Conservation (phyloP, 2,113 vertebrate genomes). For the Periophthalmus modestus region DNA sequence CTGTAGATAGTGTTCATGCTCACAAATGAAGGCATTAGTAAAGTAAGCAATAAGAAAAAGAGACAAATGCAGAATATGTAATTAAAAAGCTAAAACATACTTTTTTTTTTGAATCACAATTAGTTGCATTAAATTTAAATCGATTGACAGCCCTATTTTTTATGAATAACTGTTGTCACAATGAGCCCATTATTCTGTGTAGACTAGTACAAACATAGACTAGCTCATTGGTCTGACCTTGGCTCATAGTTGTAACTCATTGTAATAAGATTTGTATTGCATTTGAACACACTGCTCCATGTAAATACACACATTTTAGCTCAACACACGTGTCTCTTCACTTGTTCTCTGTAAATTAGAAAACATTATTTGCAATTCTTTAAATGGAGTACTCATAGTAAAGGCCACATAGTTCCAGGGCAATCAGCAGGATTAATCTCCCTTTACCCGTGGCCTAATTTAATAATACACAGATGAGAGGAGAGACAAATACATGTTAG, state of each 20-base stretch:
- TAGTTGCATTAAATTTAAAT: too few species aligned
- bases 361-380: slow-evolving; percentile 54
- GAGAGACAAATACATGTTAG: slow-evolving; percentile 32
- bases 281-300: background rate
- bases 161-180: too few species aligned
- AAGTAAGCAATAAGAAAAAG: too few species aligned
- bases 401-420: slow-evolving; percentile 45
- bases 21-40: too few species aligned
- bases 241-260: slow-evolving; percentile 16
- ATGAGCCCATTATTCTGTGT: too few species aligned
- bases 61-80: too few species aligned
- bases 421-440: slow-evolving; percentile 57
- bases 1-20: too few species aligned
- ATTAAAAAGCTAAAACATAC: too few species aligned
- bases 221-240: too few species aligned
- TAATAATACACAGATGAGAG: slow-evolving; percentile 47
- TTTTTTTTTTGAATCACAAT: too few species aligned
- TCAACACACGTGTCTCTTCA: slow-evolving; percentile 32
- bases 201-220: too few species aligned
- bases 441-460: slow-evolving; percentile 48
- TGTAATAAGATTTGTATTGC: slow-evolving; percentile 33
- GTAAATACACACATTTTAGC: slow-evolving; percentile 31
- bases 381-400: slow-evolving; percentile 54
- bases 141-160: too few species aligned
- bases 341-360: slow-evolving; percentile 61